A percentile compares a stretch with the other conserved stretches of the same genome.
Conservation (phyloP, 2,113 vertebrate species). For the Eonycteris spelaea region DNA sequence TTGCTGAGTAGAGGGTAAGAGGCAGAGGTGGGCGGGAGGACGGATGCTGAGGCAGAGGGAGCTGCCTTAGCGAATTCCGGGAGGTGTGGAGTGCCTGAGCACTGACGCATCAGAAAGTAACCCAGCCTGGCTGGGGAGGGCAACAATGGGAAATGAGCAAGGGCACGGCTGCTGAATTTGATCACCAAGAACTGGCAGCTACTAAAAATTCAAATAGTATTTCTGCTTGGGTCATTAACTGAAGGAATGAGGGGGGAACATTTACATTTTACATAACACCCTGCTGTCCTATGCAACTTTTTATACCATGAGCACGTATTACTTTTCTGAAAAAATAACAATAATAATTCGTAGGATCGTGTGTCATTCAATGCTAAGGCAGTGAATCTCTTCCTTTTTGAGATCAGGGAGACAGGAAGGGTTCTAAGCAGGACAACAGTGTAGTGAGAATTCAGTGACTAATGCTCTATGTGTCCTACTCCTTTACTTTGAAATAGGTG, state of each 20-base stretch:
- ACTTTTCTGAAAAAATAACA: slow-evolving; percentile 10
- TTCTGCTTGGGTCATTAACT: not conserved
- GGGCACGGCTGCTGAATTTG: not conserved
- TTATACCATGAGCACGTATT: not conserved
- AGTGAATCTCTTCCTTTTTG: not conserved
- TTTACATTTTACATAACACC: not conserved
- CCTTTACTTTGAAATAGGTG: not conserved
- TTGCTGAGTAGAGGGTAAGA: not conserved
- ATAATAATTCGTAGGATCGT: not conserved
- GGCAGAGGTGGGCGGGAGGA: not conserved
- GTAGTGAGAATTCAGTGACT: rapidly evolving
- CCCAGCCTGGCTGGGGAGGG: not conserved
- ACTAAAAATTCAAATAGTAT: not conserved
- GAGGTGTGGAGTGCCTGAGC: not conserved
- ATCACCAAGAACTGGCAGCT: not conserved
- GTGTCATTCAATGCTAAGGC: too few relatives aligned
- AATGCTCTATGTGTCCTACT: not conserved
- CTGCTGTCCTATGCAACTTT: not conserved
- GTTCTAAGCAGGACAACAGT: not conserved
- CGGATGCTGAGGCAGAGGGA: not conserved
- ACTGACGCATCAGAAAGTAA: not conserved
- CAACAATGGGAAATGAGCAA: not conserved
- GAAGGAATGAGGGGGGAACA: not conserved
- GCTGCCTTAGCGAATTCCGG: not conserved
- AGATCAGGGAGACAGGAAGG: not conserved